Conservation (phyloP, 2,113 vertebrate species). For the Tachysurus fulvidraco region DNA sequence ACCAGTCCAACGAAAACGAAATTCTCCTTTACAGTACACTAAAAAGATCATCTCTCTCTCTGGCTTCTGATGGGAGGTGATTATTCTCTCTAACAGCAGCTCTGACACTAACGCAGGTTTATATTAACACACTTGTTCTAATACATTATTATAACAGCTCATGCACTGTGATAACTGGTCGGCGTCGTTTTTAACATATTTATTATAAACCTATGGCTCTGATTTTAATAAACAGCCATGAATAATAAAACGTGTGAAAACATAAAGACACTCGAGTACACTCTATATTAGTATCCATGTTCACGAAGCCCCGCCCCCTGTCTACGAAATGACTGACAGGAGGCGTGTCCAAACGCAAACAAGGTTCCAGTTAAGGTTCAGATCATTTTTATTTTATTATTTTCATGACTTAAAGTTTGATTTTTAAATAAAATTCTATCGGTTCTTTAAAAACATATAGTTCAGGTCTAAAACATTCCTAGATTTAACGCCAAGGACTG, state of each 20-base stretch:
- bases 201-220: too few species aligned
- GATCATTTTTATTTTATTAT: too few species aligned
- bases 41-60: too few species aligned
- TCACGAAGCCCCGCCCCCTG: neutral
- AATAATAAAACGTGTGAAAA: too few species aligned
- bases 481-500: neutral
- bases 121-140: neutral
- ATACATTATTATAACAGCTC: neutral
- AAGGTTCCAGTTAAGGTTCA: neutral
- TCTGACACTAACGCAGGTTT: too few species aligned
- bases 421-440: too few species aligned
- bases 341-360: neutral
- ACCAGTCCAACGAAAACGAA: too few species aligned
- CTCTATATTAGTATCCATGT: neutral
- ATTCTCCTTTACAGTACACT: too few species aligned
- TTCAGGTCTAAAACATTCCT: neutral
- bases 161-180: neutral
- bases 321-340: neutral
- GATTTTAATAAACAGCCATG: too few species aligned
- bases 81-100: neutral
- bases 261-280: neutral
- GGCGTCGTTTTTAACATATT: too few species aligned
- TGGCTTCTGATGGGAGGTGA: neutral
- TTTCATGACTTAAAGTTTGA: too few species aligned
- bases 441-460: neutral